Conservation (phyloP, 2,888 invertebrate species). For the Acanthopleura granulata region DNA sequence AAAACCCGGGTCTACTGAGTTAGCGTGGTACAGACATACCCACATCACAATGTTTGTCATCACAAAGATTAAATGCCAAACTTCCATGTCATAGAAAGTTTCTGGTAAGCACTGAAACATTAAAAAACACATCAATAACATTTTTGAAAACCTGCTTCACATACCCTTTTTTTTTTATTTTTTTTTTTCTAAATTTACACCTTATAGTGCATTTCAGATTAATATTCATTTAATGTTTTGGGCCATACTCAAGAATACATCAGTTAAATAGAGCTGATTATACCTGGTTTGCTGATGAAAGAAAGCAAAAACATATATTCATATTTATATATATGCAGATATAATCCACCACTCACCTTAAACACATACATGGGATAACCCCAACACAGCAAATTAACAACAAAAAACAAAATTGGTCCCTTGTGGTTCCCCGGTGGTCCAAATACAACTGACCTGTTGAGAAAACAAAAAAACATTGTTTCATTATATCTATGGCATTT, state of each 20-base stretch:
- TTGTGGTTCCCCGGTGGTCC: slow-evolving; percentile 93
- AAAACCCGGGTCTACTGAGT: slow-evolving; percentile 90
- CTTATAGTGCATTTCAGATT: no score
- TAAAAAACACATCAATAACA: neutral
- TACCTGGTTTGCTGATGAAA: no score
- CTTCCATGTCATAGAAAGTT: slow-evolving; percentile 86
- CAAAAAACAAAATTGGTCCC: slow-evolving; percentile 86
- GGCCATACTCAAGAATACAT: no score
- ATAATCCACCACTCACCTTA: slow-evolving; percentile 75
- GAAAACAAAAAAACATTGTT: slow-evolving; percentile 9
- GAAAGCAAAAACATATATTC: no score
- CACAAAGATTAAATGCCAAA: slow-evolving; percentile 85
- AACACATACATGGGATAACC: slow-evolving; percentile 95
- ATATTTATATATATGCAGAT: no score
- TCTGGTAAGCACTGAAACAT: slow-evolving; percentile 83
- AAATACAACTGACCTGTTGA: slow-evolving; percentile 82
- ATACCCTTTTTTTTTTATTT: neutral
- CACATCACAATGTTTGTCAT: slow-evolving; percentile 94
- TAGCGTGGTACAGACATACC: slow-evolving; percentile 91
- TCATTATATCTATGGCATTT: neutral
- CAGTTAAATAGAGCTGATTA: no score
- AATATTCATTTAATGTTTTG: no score
- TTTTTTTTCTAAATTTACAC: neutral
- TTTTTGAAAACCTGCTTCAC: neutral
- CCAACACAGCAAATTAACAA: slow-evolving; percentile 89